Evolutionary conservation across 1,140 invertebrate genomes (phyloP), one percentile per base, ranked within the genome.

Genomic region (Drosophila mayri): DNA sequence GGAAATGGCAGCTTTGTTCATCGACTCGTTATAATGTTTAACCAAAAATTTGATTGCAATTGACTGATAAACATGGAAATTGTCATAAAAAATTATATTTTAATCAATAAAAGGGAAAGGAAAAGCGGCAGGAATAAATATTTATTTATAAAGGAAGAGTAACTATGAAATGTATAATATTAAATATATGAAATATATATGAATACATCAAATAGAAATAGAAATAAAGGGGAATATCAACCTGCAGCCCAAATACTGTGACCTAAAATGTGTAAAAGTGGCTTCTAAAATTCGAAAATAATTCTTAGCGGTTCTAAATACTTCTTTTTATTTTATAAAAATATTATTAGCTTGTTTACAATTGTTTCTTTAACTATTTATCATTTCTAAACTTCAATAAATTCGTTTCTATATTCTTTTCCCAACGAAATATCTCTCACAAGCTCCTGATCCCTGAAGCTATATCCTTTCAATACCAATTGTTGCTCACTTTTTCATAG

Each of bases 401-500:
- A 44, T 18, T 22, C 12, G 12, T 46, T 22, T 22, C 20, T 46
- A 14, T 7, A 22, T 25, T 4, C 1, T 9, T 1, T 44, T 44
- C 20, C 12, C 12, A 3, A 10, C 0, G n/a, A 41, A n/a, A 20
- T 7, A 44, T 20, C 11, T 22, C 6, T 18, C 41, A 11, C 4
- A 43, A 44, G 8, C 25, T 7, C 3, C 12, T 9, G 44, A 46
- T 46, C 14, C 20, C 22, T 25, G 8, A 52, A 20, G 28, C 28
- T n/a, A 25, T 16, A 9, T 12, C 4, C 16, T 37, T 52, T 20
- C 12, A 52, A 16, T 20, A 5, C 50, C 32, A 22, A 16, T 54
- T 54, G 20, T 22, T 52, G 30, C 22, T 22, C 50, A 35, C 18
- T 52, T 52, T 52, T 52, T 14, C 6, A 9, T 32, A 47, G 44